Conservation (phyloP, 1,140 invertebrate genomes). For the Idris sp. region DNA sequence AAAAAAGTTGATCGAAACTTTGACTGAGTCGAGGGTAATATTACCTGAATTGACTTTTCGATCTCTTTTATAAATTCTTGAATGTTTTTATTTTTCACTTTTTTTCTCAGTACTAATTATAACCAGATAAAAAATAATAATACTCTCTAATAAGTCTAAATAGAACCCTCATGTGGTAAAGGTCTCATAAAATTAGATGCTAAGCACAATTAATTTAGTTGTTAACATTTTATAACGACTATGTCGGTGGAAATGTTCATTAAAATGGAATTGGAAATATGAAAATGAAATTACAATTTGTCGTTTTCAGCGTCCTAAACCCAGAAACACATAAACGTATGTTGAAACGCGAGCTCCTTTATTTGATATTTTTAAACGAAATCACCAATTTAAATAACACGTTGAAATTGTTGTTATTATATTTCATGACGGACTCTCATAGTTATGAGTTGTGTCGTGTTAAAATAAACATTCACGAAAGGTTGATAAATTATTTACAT, state of each 20-base stretch:
- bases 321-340: constrained; percentile 14
- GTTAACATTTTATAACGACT: constrained; percentile 34
- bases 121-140: no score
- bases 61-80: no score
- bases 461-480: constrained; percentile 31
- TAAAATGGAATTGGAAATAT: constrained; percentile 12
- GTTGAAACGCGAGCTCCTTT: no score
- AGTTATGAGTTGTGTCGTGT: no score
- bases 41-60: no score
- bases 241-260: constrained; percentile 38
- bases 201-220: constrained; percentile 26
- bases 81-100: no score
- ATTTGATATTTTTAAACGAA: no score
- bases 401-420: no score
- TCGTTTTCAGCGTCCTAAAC: constrained; percentile 11
- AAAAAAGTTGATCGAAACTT: constrained; percentile 2
- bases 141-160: no score
- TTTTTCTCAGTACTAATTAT: no score
- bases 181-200: constrained; percentile 16
- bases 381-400: no score
- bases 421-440: constrained; percentile 25
- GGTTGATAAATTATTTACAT: constrained; percentile 36
- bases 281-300: constrained; percentile 15
- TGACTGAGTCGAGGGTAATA: no score
- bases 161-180: not conserved